These are phyloP conservation scores for Mechanitis mazaeus DNA, from an alignment of 2,888 invertebrate genomes.

Conservation along the genomic window DNA sequence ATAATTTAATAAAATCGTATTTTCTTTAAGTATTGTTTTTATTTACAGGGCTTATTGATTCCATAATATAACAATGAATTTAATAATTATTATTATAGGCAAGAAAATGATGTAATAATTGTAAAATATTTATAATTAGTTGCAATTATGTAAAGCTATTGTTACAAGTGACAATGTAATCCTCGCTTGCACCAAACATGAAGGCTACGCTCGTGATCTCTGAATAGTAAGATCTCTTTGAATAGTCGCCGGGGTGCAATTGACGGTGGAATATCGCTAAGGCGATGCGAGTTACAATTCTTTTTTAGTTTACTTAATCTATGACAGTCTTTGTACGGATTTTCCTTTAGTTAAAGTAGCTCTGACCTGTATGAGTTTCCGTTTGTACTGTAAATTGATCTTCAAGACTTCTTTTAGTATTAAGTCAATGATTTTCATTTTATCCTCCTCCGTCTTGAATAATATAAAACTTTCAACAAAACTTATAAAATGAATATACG, in stretches of 20 bases:
- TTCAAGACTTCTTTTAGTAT: constrained; percentile 17
- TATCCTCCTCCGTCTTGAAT: no score
- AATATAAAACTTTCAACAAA: background rate
- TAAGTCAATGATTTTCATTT: background rate
- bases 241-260: constrained; percentile 69
- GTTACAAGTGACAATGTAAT: constrained; percentile 21
- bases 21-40: no score
- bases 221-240: constrained; percentile 67
- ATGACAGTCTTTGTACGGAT: constrained; percentile 30
- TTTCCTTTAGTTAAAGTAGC: constrained; percentile 24
- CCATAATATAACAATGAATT: no score
- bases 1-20: no score
- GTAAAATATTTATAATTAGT: no score
- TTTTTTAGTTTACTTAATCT: constrained; percentile 49
- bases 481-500: background rate
- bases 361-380: constrained; percentile 11
- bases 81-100: no score
- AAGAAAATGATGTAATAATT: no score
- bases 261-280: constrained; percentile 59
- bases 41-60: no score
- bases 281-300: constrained; percentile 52
- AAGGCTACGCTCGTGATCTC: constrained; percentile 56
- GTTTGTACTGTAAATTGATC: constrained; percentile 7
- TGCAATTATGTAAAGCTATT: background rate
- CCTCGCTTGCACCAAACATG: constrained; percentile 29